phyloP scores from a whole-genome alignment of 1,140 invertebrate species.

The Papilio machaon region DNA sequence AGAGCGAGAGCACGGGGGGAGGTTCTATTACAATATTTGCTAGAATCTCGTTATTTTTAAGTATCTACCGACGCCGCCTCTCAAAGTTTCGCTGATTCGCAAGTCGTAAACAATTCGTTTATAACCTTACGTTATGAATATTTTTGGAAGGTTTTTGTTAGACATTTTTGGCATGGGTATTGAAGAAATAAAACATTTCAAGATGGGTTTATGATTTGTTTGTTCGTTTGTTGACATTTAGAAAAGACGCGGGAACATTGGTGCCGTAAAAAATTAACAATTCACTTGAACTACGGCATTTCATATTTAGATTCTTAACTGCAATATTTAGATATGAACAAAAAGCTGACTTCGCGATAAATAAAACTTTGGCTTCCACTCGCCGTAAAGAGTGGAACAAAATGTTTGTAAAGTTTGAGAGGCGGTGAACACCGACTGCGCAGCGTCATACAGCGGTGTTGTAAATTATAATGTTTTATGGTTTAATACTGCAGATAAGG shows the following conservation, averaged over 20 bases:
- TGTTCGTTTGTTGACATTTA: too few relatives aligned
- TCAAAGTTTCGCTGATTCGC: constrained; percentile 54
- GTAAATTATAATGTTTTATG: constrained; percentile 82
- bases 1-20: constrained; percentile 46
- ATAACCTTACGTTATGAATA: constrained; percentile 34
- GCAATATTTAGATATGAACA: not conserved
- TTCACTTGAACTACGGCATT: too few relatives aligned
- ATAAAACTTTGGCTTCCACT: constrained; percentile 14
- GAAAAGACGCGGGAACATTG: not conserved
- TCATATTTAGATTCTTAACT: too few relatives aligned
- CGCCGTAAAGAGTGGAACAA: constrained; percentile 24
- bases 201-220: not conserved
- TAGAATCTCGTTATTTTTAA: constrained; percentile 78
- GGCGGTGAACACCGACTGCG: constrained; percentile 54
- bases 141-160: constrained; percentile 18
- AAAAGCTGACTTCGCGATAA: not conserved
- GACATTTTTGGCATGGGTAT: not conserved
- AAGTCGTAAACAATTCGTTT: constrained; percentile 44
- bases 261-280: not conserved
- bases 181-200: not conserved
- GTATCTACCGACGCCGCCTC: constrained; percentile 59
- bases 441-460: constrained; percentile 66
- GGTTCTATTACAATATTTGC: constrained; percentile 74
- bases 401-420: constrained; percentile 52
- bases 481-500: constrained; percentile 81